These are phyloP conservation scores for Myotis lucifugus DNA, from an alignment of 2,113 vertebrate genomes.

Conservation along the genomic window DNA sequence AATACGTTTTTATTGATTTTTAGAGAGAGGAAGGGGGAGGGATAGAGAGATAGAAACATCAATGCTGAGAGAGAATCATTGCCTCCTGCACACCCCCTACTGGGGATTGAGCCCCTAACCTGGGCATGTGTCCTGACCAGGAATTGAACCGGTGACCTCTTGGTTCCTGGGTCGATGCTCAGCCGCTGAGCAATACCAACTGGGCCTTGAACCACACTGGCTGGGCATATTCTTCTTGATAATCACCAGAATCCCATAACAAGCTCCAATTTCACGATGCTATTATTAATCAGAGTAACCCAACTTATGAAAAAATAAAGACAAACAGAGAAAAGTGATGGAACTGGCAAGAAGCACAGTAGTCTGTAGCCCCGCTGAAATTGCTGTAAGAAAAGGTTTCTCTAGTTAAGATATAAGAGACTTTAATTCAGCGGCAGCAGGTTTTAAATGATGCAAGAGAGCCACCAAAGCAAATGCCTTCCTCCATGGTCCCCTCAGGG, in stretches of 20 bases:
- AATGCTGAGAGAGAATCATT: no score
- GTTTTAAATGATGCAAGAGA: constrained; percentile 29
- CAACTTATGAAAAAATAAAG: constrained; percentile 36
- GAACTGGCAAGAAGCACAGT: neutral
- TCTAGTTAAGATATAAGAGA: neutral
- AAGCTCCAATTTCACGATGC: neutral
- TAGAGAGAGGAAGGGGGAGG: no score
- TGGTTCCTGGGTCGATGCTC: no score
- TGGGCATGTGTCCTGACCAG: no score
- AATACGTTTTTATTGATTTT: no score
- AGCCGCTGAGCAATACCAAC: no score
- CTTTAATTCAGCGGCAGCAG: neutral
- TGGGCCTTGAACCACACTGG: no score
- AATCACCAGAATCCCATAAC: neutral
- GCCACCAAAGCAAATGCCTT: neutral
- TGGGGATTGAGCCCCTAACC: no score
- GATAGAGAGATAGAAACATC: no score
- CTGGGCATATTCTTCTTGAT: neutral
- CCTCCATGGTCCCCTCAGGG: neutral
- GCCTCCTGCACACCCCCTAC: no score
- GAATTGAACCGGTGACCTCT: no score
- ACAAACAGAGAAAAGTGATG: neutral
- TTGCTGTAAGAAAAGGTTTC: neutral
- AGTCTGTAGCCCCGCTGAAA: neutral
- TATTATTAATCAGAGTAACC: constrained; percentile 60